Evolutionary conservation across 1,140 invertebrate species (phyloP), one percentile per base, ranked within the genome.

Genomic region (Pseudomyrmex dendroicus): DNA sequence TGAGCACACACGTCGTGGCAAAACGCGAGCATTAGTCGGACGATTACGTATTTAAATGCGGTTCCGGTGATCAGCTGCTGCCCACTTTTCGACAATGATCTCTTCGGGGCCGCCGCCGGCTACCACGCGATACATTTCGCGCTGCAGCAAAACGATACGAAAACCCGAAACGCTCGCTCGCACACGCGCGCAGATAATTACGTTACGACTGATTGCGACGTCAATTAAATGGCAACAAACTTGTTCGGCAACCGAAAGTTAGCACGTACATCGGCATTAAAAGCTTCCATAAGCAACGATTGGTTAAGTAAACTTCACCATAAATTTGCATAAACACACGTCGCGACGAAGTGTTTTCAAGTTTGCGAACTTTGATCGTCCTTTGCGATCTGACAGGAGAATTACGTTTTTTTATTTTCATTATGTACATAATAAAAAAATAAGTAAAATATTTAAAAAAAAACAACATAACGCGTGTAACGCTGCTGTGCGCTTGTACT

Each of bases 41-140:
- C 82, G 70, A 91, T 92, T 92, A 91, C 77, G 84, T 89, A 92
- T 90, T 93, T 91, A 91, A 92, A 91, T 90, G 67, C 74, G 86
- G 89, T 91, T 90, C 88, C 92, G 90, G 84, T 89, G 76, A 93
- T 93, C 92, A 93, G 91, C 92, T 86, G 83, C 56, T 64, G 63
- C 63, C 61, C 82, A 73, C 66, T 86, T 83, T 84, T 87, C 87
- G 82, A 91, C 83, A 83, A 88, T 88, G 56, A 70, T 85, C 74
- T 73, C 59, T 52, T 35, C 35, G 35, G 35, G 0, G 5, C 74
- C 73, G 56, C 63, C 84, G 63, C 22, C 59, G 72, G 72, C 85
- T 70, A 62, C 90, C 88, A 87, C 90, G 90, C 88, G 89, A 86
- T 35, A 35, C 5, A 35, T 74, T 57, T 72, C 66, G 48, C 48